Base-by-base conservation (phyloP, 2,888 invertebrate species). In the Terebella lapidaria region DNA sequence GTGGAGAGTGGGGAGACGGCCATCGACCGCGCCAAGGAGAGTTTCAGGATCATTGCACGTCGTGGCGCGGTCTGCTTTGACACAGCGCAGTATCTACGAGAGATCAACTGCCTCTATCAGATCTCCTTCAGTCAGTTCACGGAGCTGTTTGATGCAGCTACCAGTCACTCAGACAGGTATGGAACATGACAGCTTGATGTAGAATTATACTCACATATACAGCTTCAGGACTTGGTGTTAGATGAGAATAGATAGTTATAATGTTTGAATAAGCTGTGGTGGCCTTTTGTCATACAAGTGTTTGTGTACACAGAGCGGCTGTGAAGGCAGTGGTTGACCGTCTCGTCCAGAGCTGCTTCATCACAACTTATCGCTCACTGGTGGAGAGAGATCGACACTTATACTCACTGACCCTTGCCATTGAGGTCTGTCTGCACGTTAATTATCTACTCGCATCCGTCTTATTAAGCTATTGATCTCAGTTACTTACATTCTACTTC, bases 91-190 rank as follows among this genome's bases (percentile, higher is more conserved):
- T 76, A 77, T 66, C 72, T 80, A 71, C 65, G 74, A 45, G 75
- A 77, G 58, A 67, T 78, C 42, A 73, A 74, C 61, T 72, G 73
- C 0, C 59, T 78, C 20, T 80, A 80, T 65, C 74, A 76, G 68
- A 70, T 67, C 28, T 76, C 78, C n/a, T 78, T 75, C 65, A 67
- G 66, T 47, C 71, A 75, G 64, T 79, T 74, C 64, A 58, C 76
- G 20, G 69, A 70, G 26, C 58, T 79, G 20, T 80, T 73, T 66
- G 75, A 78, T 63, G 66, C 73, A 29, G 74, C 79, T 28, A 76
- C 79, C 54, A 72, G 70, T 46, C 79, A 80, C 60, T 80, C 79
- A 22, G 79, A 80, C 65, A 75, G 78, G 79, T 79, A 62, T 25
- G n/a, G 5, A n/a, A 20, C 18, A 18, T 35, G 18, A 35, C n/a